phyloP scores from a whole-genome alignment of 2,113 vertebrate genomes.

The Dinomys branickii region DNA sequence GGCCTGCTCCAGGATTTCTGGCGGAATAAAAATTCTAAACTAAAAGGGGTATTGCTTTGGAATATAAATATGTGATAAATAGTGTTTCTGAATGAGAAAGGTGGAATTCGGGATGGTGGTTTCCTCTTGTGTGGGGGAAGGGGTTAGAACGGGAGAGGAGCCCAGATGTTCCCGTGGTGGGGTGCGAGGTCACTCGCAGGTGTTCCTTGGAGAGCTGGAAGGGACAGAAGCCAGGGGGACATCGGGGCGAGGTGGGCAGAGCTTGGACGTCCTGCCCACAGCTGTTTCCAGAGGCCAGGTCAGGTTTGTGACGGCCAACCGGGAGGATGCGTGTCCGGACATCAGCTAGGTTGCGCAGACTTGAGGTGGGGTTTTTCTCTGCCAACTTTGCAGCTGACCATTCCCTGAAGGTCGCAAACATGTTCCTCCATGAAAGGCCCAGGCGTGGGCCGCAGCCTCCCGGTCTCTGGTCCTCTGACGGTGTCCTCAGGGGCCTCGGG shows the following conservation, averaged over 20 bases:
- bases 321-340: too few species aligned
- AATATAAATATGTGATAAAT: not conserved
- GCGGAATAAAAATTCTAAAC: not conserved
- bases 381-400: fast-evolving
- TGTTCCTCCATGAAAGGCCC: too few species aligned
- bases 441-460: not conserved
- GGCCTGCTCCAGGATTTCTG: not conserved
- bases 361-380: not conserved
- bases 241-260: not conserved
- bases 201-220: not conserved
- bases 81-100: not conserved
- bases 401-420: too few species aligned
- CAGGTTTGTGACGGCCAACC: not conserved
- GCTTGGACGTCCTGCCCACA: not conserved
- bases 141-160: not conserved
- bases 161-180: not conserved
- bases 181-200: too few species aligned
- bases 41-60: not conserved
- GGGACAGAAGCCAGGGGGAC: not conserved
- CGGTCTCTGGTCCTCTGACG: not conserved
- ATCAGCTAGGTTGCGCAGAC: fast-evolving
- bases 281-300: not conserved
- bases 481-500: not conserved
- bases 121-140: too few species aligned
- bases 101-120: not conserved